Base-by-base conservation (phyloP, 1,140 invertebrate species). In the Trichonephila clavata region DNA sequence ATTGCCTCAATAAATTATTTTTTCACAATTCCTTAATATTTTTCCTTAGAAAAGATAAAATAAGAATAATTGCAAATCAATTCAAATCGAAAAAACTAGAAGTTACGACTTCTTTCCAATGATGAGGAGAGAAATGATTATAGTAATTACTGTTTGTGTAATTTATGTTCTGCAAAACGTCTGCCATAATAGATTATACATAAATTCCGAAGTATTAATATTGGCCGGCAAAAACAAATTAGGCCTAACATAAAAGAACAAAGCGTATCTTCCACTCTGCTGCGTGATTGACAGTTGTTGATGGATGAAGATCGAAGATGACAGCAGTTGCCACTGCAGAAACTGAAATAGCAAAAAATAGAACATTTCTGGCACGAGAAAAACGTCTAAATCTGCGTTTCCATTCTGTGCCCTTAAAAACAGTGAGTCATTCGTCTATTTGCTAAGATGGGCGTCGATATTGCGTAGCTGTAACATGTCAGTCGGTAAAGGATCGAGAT, bases 291-390 rank as follows among this genome's bases (percentile, higher is more conserved):
- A 24, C 81, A 83, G 39, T 21, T 14, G 50, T 50, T 83, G 81
- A 83, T 83, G 4, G 50, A 83, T 83, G 81, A 83, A 57, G 81
- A 83, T 83, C 39, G 81, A 83, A 83, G 43, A 59, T 59, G 50
- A 57, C 39, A 83, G 50, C 71, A 6, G 21, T 59, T 83, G 39
- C 81, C 50, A 24, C 81, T 83, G 43, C 81, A 27, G 39, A 59
- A 57, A 59, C n/a, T n/a, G 81, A 14, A 83, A 57, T 83, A 57
- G 20, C 27, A n/a, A 24, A 13, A 50, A 59, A 83, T 59, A 50
- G 81, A 59, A 83, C 39, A 83, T 32, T 77, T 32, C 27, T 77
- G 71, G 71, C 71, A 77, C 16, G 71, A 77, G 7, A 50, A 13
- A 50, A 77, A 39, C 27, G 32, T 24, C 71, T 77, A 77, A 77